Percentiles rank a stretch among this genome's conserved stretches.
phyloP scores from a whole-genome alignment of 2,888 invertebrate genomes.

The Mesopsocus fuscifrons region DNA sequence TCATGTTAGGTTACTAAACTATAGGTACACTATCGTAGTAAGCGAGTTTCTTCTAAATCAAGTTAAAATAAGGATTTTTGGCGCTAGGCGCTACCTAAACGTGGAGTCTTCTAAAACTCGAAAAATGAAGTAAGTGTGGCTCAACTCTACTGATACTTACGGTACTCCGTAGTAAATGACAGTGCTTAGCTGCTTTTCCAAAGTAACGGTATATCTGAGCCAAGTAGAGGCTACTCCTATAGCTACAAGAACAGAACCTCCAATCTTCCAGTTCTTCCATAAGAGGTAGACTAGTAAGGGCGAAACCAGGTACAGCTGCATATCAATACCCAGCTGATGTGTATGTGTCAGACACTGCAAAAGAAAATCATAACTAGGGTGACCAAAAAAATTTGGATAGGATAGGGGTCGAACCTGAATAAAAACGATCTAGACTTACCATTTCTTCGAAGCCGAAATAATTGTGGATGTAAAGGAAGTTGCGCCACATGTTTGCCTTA shows the following conservation, averaged over 20 bases:
- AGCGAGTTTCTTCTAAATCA: too few species aligned
- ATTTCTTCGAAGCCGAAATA: conserved; percentile 38
- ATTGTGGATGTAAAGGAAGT: conserved; percentile 36
- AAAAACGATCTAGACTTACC: too few species aligned
- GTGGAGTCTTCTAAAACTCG: too few species aligned
- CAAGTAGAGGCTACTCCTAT: conserved; percentile 28
- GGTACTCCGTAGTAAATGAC: conserved; percentile 34
- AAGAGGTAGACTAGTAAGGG: conserved; percentile 29
- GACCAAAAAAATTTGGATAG: too few species aligned
- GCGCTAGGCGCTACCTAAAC: too few species aligned
- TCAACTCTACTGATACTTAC: too few species aligned
- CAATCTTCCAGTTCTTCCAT: conserved; percentile 27
- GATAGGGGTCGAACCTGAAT: too few species aligned
- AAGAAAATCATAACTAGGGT: conserved; percentile 12
- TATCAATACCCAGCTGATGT: conserved; percentile 36
- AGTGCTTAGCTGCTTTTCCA: conserved; percentile 32
- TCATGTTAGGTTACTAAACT: too few species aligned
- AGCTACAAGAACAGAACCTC: conserved; percentile 24
- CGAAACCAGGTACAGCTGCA: conserved; percentile 34
- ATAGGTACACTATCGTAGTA: too few species aligned
- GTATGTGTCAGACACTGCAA: conserved; percentile 37
- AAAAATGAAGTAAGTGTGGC: too few species aligned
- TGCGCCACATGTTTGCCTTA: conserved; percentile 36
- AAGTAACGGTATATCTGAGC: conserved; percentile 28
- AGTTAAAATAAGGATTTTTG: too few species aligned